phyloP scores from a whole-genome alignment of 2,888 invertebrate species.

The Tanytarsus gracilentus region DNA sequence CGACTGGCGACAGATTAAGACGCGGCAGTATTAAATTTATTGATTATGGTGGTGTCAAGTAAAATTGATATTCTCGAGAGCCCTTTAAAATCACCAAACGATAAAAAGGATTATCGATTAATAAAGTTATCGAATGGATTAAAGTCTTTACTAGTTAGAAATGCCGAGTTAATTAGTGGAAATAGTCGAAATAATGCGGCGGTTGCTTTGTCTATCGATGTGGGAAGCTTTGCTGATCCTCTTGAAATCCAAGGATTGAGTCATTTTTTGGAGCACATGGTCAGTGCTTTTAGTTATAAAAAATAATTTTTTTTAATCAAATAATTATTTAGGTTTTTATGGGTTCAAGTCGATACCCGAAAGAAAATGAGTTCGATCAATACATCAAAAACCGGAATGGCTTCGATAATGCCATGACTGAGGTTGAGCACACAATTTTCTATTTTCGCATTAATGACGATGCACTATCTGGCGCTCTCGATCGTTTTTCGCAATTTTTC shows the following conservation, averaged over 20 bases:
- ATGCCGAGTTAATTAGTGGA: slow-evolving; percentile 31
- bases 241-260: slow-evolving; percentile 66
- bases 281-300: slow-evolving; percentile 38
- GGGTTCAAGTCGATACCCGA: slow-evolving; percentile 82
- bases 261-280: slow-evolving; percentile 83
- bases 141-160: slow-evolving; percentile 47
- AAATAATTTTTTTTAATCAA: not conserved
- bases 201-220: slow-evolving; percentile 64
- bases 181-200: slow-evolving; percentile 50
- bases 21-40: too few relatives aligned
- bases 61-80: not conserved
- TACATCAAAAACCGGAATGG: not conserved
- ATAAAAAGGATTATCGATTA: slow-evolving; percentile 40
- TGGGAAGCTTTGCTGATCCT: slow-evolving; percentile 70
- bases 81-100: not conserved
- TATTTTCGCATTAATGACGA: not conserved
- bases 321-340: slow-evolving; percentile 51
- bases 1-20: too few relatives aligned
- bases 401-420: slow-evolving; percentile 8
- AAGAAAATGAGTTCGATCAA: slow-evolving; percentile 72
- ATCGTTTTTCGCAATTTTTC: slow-evolving; percentile 13
- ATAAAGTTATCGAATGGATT: slow-evolving; percentile 61
- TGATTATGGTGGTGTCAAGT: not conserved
- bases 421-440: not conserved
- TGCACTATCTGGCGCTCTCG: not conserved